Conservation (phyloP, 2,797 vertebrate genomes). For the Cuculus canorus region DNA sequence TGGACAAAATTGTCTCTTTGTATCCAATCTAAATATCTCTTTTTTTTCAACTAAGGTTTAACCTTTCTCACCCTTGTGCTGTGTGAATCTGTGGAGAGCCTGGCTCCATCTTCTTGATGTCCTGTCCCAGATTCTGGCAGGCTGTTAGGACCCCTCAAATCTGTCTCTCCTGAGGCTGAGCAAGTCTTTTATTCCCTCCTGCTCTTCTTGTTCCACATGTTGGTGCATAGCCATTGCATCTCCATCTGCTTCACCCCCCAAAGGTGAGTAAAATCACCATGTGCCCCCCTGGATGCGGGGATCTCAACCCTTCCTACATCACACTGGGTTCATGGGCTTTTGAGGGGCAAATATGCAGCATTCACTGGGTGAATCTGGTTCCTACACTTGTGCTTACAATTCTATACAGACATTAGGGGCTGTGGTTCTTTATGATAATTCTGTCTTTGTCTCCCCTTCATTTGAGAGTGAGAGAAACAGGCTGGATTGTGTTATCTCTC, state of each 20-base stretch:
- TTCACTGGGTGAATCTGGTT: neutral
- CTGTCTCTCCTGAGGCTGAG: neutral
- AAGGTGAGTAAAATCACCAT: neutral
- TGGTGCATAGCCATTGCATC: neutral
- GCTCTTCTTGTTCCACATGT: neutral
- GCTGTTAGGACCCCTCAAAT: neutral
- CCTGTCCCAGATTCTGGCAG: neutral
- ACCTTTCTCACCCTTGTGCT: neutral
- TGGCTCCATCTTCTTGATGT: neutral
- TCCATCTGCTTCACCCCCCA: neutral
- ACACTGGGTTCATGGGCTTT: neutral
- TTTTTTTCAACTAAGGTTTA: neutral
- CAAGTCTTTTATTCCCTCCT: neutral
- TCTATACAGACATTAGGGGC: neutral
- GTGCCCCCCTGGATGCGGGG: rapidly evolving
- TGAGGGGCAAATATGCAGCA: neutral
- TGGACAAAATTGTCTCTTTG: neutral
- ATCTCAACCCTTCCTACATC: neutral
- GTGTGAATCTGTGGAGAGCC: rapidly evolving
- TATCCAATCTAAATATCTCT: neutral
- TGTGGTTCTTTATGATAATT: neutral
- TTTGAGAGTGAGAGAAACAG: neutral
- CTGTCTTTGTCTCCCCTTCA: neutral
- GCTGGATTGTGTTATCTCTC: neutral
- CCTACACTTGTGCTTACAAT: neutral